Conservation (phyloP, 2,113 vertebrate species). For the Syngnathus floridae region DNA sequence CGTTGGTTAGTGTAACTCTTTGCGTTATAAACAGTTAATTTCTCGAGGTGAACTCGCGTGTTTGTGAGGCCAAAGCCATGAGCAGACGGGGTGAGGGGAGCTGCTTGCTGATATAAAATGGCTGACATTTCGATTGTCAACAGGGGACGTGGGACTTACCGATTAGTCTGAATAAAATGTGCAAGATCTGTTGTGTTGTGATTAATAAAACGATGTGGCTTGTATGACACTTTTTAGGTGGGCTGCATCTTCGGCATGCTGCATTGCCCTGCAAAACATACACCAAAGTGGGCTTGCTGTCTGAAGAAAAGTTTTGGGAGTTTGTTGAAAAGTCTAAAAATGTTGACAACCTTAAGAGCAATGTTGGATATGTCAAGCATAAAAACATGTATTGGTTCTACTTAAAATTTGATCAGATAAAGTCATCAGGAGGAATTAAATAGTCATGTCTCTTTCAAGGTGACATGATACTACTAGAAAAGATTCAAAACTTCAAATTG, state of each 20-base stretch:
- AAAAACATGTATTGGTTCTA: background rate
- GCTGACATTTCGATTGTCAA: slow-evolving; percentile 67
- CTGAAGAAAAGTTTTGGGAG: background rate
- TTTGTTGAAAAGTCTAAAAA: background rate
- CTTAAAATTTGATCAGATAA: background rate
- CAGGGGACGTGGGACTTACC: slow-evolving; percentile 48
- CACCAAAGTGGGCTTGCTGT: slow-evolving; percentile 3
- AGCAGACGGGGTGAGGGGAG: slow-evolving; percentile 48
- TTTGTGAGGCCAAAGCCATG: slow-evolving; percentile 46
- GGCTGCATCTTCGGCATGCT: background rate
- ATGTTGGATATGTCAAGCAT: background rate
- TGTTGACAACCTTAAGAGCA: background rate
- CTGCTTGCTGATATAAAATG: slow-evolving; percentile 64
- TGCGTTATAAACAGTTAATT: background rate
- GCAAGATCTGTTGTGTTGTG: background rate
- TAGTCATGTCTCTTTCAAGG: background rate
- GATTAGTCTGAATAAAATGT: slow-evolving; percentile 1
- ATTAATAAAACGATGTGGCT: background rate
- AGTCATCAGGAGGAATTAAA: background rate
- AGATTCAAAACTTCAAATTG: background rate
- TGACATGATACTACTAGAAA: background rate
- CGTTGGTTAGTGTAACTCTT: slow-evolving; percentile 26
- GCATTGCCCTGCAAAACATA: slow-evolving; percentile 3
- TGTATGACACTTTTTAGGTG: background rate
- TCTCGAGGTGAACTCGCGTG: slow-evolving; percentile 36